Percentiles rank a stretch among this genome's conserved stretches.
Evolutionary conservation across 2,797 vertebrate genomes (phyloP).

Genomic region (Eulemur mongoz): DNA sequence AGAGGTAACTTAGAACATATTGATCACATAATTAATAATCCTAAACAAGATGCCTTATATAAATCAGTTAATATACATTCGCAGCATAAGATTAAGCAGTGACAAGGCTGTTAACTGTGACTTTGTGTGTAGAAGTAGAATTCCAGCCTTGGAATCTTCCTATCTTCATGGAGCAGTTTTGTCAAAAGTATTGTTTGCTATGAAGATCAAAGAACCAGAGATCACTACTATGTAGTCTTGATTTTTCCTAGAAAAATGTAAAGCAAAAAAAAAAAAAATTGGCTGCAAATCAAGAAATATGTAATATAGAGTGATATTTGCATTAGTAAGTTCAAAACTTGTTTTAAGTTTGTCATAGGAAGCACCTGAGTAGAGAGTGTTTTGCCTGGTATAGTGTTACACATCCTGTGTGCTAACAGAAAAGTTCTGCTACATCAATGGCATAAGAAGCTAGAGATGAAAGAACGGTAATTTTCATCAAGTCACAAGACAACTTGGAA

Average conservation of each 20-base stretch:
- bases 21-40: neutral
- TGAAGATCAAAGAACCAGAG: neutral
- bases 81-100: neutral
- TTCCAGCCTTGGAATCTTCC: neutral
- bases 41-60: neutral
- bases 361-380: neutral
- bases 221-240: neutral
- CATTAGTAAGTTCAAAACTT: neutral
- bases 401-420: neutral
- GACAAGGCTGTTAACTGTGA: neutral
- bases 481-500: neutral
- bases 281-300: neutral
- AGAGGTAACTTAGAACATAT: neutral
- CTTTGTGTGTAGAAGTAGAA: neutral
- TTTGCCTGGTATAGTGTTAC: neutral
- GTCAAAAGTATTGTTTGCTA: neutral
- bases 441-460: neutral
- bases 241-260: neutral
- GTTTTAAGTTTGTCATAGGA: constrained; percentile 3
- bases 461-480: neutral
- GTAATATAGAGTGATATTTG: neutral
- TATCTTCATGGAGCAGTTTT: neutral
- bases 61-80: neutral
- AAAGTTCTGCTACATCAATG: neutral
- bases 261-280: neutral